A percentile compares a stretch with the other conserved stretches of the same genome.
Conservation (phyloP, 2,888 invertebrate genomes). For the Acanthoscelides obtectus region DNA sequence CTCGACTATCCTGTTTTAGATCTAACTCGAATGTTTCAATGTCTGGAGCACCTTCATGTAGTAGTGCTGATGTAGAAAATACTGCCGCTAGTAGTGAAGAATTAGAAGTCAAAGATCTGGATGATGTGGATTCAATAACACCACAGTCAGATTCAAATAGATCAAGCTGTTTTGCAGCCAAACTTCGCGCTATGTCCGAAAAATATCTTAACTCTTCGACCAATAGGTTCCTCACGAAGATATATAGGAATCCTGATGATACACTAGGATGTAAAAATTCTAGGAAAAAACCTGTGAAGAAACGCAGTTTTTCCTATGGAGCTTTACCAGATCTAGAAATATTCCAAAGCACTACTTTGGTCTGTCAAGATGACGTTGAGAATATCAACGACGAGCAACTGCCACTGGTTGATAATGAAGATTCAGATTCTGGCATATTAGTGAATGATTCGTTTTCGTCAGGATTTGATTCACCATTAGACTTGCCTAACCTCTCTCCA, state of each 20-base stretch:
- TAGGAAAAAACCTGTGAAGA: slow-evolving; percentile 46
- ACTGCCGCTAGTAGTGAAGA: slow-evolving; percentile 12
- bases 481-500: background rate
- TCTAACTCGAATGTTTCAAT: slow-evolving; percentile 53
- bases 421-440: slow-evolving; percentile 71
- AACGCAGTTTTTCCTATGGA: slow-evolving; percentile 71
- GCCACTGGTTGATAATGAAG: slow-evolving; percentile 59
- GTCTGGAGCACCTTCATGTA: slow-evolving; percentile 35
- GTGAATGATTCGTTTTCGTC: slow-evolving; percentile 63
- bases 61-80: slow-evolving; percentile 13
- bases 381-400: slow-evolving; percentile 49
- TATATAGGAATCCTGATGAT: slow-evolving; percentile 52
- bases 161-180: slow-evolving; percentile 63
- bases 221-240: slow-evolving; percentile 62
- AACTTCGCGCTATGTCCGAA: slow-evolving; percentile 68
- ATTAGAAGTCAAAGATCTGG: slow-evolving; percentile 7
- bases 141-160: slow-evolving; percentile 28
- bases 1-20: slow-evolving; percentile 64
- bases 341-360: slow-evolving; percentile 57
- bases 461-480: slow-evolving; percentile 39
- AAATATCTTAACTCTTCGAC: slow-evolving; percentile 67
- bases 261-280: slow-evolving; percentile 28
- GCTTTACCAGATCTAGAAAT: slow-evolving; percentile 69
- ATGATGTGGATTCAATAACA: slow-evolving; percentile 6
- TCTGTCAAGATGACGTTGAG: slow-evolving; percentile 60